phyloP scores from a whole-genome alignment of 1,140 invertebrate species.

The Drosophila ohnishii region DNA sequence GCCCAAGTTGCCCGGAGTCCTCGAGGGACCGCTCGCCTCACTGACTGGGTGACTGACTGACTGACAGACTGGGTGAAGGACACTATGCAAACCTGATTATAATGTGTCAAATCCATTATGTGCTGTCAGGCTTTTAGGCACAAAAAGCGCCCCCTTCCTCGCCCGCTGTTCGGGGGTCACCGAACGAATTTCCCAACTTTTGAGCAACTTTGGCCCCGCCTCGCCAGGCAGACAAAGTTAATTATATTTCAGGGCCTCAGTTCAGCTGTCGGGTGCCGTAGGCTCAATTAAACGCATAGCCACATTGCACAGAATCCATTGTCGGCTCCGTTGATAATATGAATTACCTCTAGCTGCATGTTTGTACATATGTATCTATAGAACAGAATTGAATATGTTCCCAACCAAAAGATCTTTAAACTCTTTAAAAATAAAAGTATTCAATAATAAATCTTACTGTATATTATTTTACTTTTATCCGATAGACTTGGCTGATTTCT shows the following conservation, averaged over 20 bases:
- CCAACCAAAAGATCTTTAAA: not conserved
- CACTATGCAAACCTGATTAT: conserved; percentile 79
- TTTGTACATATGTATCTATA: not conserved
- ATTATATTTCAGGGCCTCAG: conserved; percentile 64
- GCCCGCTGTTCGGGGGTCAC: conserved; percentile 30
- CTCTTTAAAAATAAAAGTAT: not conserved
- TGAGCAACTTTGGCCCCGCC: conserved; percentile 43
- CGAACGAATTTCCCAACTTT: conserved; percentile 53
- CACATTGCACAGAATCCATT: conserved; percentile 36
- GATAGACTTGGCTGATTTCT: not conserved
- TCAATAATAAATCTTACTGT: not conserved
- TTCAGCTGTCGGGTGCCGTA: conserved; percentile 40
- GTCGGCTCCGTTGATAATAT: not conserved
- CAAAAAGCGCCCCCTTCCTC: conserved; percentile 28
- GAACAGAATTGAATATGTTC: not conserved
- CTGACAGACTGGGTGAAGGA: conserved; percentile 38
- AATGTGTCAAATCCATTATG: conserved; percentile 82
- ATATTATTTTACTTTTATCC: not conserved
- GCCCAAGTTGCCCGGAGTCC: conserved; percentile 43
- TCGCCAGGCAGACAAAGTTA: conserved; percentile 59
- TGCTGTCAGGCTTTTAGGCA: conserved; percentile 72
- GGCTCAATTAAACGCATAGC: conserved; percentile 61
- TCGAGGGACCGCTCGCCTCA: conserved; percentile 27
- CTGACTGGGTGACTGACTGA: conserved; percentile 26
- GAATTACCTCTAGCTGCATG: not conserved